Evolutionary conservation across 2,113 vertebrate species (phyloP).

Genomic region (Okapia johnstoni): DNA sequence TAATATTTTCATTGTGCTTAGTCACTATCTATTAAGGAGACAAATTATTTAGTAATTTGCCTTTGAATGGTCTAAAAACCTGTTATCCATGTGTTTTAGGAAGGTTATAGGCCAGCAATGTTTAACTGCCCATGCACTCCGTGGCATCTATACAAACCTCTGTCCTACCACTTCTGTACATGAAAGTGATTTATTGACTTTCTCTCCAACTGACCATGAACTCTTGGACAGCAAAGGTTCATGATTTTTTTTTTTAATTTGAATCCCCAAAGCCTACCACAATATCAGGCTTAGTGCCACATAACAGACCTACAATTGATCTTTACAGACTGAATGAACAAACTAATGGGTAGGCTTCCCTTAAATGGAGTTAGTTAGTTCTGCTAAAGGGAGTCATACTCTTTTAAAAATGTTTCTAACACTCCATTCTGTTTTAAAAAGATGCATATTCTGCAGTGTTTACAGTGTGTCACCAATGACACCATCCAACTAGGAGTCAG

Average conservation of each 20-base stretch:
- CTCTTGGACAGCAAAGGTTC: not conserved
- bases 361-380: not conserved
- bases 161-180: not conserved
- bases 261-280: not conserved
- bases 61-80: not conserved
- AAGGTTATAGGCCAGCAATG: not conserved
- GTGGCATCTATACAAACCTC: not conserved
- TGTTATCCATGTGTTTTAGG: not conserved
- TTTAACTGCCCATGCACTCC: not conserved
- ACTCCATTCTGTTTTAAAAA: not conserved
- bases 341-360: not conserved
- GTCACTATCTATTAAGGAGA: not conserved
- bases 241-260: not conserved
- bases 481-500: not conserved
- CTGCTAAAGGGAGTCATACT: not conserved
- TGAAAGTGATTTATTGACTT: not conserved
- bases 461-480: not conserved
- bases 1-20: not conserved
- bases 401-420: not conserved
- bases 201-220: not conserved
- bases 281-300: not conserved
- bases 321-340: not conserved
- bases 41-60: not conserved
- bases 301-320: not conserved
- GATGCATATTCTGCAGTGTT: not conserved